phyloP scores from a whole-genome alignment of 2,888 invertebrate genomes.

The Xanthia togata region DNA sequence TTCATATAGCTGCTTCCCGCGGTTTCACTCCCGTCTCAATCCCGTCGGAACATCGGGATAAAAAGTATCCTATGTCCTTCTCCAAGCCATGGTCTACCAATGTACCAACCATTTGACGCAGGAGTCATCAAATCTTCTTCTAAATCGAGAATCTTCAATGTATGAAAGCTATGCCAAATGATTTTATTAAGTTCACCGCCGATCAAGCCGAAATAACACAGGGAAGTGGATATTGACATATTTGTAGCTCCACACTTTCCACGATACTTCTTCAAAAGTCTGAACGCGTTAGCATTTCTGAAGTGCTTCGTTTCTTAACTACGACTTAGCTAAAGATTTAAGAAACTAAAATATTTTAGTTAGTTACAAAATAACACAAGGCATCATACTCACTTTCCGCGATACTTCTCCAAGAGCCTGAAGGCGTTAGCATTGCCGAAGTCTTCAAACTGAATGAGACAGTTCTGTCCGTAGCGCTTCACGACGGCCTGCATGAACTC shows the following conservation, averaged over 20 bases:
- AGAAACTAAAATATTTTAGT: background rate
- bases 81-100: too few relatives aligned
- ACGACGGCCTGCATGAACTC: slow-evolving; percentile 99
- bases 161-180: too few relatives aligned
- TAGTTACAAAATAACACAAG: background rate
- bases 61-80: too few relatives aligned
- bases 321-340: background rate
- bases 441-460: slow-evolving; percentile 98
- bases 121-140: too few relatives aligned
- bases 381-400: slow-evolving; percentile 91
- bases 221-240: too few relatives aligned
- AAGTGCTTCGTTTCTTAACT: slow-evolving; percentile 92
- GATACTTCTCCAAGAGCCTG: slow-evolving; percentile 96
- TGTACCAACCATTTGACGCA: too few relatives aligned
- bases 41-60: too few relatives aligned
- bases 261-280: slow-evolving; percentile 97
- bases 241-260: slow-evolving; percentile 77
- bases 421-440: slow-evolving; percentile 99
- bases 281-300: slow-evolving; percentile 98
- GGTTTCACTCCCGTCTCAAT: too few relatives aligned
- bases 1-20: too few relatives aligned
- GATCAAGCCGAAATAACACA: too few relatives aligned
- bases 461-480: slow-evolving; percentile 95
- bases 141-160: too few relatives aligned
- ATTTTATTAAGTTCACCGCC: too few relatives aligned